Conservation (phyloP, 1,140 invertebrate species). For the Brachionus paranguensis region DNA sequence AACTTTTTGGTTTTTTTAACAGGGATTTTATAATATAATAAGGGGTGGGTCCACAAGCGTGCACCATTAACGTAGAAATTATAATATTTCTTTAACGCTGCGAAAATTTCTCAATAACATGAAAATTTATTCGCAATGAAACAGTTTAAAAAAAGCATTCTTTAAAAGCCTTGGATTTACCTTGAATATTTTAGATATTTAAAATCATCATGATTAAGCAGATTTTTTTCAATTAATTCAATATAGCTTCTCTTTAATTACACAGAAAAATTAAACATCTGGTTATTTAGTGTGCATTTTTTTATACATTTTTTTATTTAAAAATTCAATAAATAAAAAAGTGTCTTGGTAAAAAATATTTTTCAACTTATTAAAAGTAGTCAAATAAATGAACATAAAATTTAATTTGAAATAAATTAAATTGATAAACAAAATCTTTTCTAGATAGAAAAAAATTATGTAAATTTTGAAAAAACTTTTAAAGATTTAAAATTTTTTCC, state of each 20-base stretch:
- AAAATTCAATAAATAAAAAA: too few species aligned
- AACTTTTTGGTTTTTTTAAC: not conserved
- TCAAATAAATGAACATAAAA: too few species aligned
- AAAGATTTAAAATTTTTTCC: too few species aligned
- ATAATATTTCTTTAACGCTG: not conserved
- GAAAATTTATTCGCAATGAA: not conserved
- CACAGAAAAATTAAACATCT: not conserved
- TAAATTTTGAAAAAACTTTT: too few species aligned
- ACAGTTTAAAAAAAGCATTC: not conserved
- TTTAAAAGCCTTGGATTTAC: not conserved
- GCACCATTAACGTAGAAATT: not conserved
- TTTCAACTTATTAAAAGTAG: too few species aligned
- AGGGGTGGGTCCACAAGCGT: not conserved
- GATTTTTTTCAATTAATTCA: not conserved
- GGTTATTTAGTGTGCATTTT: not conserved
- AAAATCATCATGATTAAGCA: not conserved
- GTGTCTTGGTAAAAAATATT: too few species aligned
- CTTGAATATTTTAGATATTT: not conserved
- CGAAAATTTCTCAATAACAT: not conserved
- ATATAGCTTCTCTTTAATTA: not conserved
- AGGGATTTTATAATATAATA: not conserved
- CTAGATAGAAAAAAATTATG: too few species aligned
- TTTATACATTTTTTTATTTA: not conserved
- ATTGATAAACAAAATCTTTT: too few species aligned
- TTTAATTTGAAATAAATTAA: too few species aligned